Base-by-base conservation (phyloP, 1,140 invertebrate species). In the Trachymyrmex septentrionalis region DNA sequence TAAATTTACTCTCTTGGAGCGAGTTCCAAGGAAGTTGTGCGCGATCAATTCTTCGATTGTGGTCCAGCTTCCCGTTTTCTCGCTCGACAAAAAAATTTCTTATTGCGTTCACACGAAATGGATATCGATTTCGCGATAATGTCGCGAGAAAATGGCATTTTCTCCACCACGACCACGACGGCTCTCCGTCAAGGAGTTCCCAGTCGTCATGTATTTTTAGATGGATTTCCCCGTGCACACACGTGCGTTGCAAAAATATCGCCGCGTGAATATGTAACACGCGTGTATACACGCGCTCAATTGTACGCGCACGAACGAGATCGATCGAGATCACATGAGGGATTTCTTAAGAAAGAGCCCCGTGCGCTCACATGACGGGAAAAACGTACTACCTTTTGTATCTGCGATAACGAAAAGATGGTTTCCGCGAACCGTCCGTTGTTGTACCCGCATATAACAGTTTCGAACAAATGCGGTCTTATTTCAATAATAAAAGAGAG, bases 161-260 rank as follows among this genome's bases (percentile, higher is more conserved):
- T n/a, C n/a, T n/a, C n/a, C n/a, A n/a, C n/a, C n/a, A 21, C n/a
- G 34, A 59, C 6, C 50, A 61, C 50, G 69, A 53, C 72, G 27
- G 27, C 55, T 12, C n/a, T 4, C n/a, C n/a, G n/a, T n/a, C 5
- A 63, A 72, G 38, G 78, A 77, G 69, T 84, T 87, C 34, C 72
- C 78, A n/a, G 64, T 71, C 71, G 53, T 50, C 69, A 27, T 12
- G 34, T 88, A 88, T 88, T 82, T 87, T 85, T 88, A 87, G 86
- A 85, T 78, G 87, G 78, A 57, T 66, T 87, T 88, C 57, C 72
- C 87, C 80, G 87, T 77, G 61, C 57, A 55, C 86, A 77, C 30
- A 44, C 50, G 78, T 34, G 53, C 50, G 78, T 34, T 63, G 44
- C 64, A 76, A 88, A 87, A 88, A 88, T 88, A 88, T 84, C n/a